Percentiles rank a stretch among this genome's conserved stretches.
Conservation (phyloP, 1,140 invertebrate genomes). For the Nixonia krombeini region DNA sequence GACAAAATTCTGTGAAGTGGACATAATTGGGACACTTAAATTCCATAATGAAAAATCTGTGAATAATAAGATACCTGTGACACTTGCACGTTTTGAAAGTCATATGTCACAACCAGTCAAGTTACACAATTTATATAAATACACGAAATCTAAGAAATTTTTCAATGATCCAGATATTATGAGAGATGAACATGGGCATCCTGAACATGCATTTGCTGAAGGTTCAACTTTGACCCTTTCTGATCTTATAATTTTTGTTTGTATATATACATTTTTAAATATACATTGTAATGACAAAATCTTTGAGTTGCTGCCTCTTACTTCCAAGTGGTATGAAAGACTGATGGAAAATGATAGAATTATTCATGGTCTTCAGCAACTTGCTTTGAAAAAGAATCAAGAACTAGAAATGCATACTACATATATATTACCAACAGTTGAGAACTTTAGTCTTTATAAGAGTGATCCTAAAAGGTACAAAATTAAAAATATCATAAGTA, state of each 20-base stretch:
- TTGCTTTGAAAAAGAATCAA: conserved; percentile 26
- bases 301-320: conserved; percentile 76
- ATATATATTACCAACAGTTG: conserved; percentile 51
- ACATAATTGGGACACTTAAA: conserved; percentile 77
- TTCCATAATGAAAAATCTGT: conserved; percentile 22
- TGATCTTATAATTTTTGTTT: conserved; percentile 86
- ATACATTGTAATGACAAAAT: conserved; percentile 68
- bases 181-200: conserved; percentile 36
- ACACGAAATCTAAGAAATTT: conserved; percentile 73
- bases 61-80: conserved; percentile 71
- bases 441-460: conserved; percentile 81
- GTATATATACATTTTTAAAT: conserved; percentile 78
- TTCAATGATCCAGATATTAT: conserved; percentile 42
- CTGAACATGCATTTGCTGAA: conserved; percentile 84
- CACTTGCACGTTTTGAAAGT: conserved; percentile 84
- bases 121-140: conserved; percentile 90
- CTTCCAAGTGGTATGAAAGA: conserved; percentile 77
- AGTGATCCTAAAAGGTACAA: conserved; percentile 78
- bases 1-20: conserved; percentile 94
- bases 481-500: no score
- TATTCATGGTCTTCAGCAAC: conserved; percentile 51
- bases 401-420: conserved; percentile 13
- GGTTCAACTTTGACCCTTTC: conserved; percentile 86
- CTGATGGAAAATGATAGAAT: conserved; percentile 63
- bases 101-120: conserved; percentile 88